Evolutionary conservation across 2,888 invertebrate genomes (phyloP), one percentile per base, ranked within the genome.

Genomic region (Teinopalpus imperialis): DNA sequence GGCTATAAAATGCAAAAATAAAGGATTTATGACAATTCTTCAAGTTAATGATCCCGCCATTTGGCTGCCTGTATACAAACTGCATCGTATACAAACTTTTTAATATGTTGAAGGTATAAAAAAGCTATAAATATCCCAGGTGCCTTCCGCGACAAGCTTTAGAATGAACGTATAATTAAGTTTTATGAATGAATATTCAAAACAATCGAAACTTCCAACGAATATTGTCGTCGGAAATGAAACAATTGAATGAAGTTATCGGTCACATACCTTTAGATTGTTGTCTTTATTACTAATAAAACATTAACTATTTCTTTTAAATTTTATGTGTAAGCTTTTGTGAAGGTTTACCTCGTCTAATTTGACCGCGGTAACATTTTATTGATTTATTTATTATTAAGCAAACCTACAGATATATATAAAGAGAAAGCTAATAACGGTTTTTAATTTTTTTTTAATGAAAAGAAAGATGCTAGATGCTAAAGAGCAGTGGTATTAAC

Each of bases 1-100:
- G 43, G 45, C 21, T 42, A 47, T 61, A 53, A 59, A 57, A 61
- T 53, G 54, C 52, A 51, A 57, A n/a, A 53, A 50, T 54, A 52
- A 48, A 32, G 49, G 47, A 56, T 57, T 56, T 56, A 59, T 48
- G 45, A 48, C 35, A 32, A 47, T 50, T 54, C 54, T 51, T 51
- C 46, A 50, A 41, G 43, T 54, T 55, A 56, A 57, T 52, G 51
- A 52, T 29, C 48, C 51, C 50, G n/a, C n/a, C n/a, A n/a, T n/a
- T n/a, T n/a, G n/a, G n/a, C n/a, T n/a, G n/a, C n/a, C n/a, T n/a
- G n/a, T n/a, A n/a, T n/a, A n/a, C 54, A 53, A 53, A 49, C 27
- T 16, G 43, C 36, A 21, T 6, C 4, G 20, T 16, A 26, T 14
- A 34, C 10, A 10, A 13, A 27, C 18, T 26, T 32, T 9, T 29